Evolutionary conservation across 1,140 invertebrate species (phyloP), one percentile per base, ranked within the genome.

Genomic region (Macrosteles quadrilineatus): DNA sequence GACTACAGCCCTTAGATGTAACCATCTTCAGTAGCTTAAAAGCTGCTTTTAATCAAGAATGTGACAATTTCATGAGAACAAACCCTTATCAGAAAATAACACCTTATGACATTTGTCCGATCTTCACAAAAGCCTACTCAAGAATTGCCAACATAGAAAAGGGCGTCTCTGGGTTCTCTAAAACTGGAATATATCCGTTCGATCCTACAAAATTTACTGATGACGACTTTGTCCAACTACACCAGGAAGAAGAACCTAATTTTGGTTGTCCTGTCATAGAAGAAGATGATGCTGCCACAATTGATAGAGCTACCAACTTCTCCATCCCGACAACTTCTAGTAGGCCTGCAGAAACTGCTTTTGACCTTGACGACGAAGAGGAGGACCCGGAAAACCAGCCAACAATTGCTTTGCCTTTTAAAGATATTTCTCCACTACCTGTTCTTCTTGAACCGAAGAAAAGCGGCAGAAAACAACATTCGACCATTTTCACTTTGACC

Each of bases 31-130:
- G 68, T 25, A 40, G 69, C 29, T 45, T 71, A 31, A 72, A 72
- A 30, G 63, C 64, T 2, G 66, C 67, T 63, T 71, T 45, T 73
- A 74, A 77, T 69, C 68, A 69, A 73, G 76, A 78, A 71, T 77
- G 76, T 70, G 76, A 78, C 27, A 55, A 67, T 43, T 70, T 73
- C 73, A 75, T 78, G 65, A 30, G 73, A 25, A 66, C 45, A 29
- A 74, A 78, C 64, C 72, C 77, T 45, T 76, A 74, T 23, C 77
- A 77, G 68, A 68, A 76, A 2, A 75, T 80, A 17, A 76, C 74
- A 19, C 78, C 79, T 31, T 77, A 79, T 69, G 76, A 80, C 40
- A 70, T 80, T 27, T 69, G 77, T 23, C 71, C 65, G 63, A 47
- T 76, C 43, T 72, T 77, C 73, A 76, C 72, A 36, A 76, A 73